These are phyloP conservation scores for Drosophila ambigua DNA, from an alignment of 1,140 invertebrate species.

Conservation along the genomic window DNA sequence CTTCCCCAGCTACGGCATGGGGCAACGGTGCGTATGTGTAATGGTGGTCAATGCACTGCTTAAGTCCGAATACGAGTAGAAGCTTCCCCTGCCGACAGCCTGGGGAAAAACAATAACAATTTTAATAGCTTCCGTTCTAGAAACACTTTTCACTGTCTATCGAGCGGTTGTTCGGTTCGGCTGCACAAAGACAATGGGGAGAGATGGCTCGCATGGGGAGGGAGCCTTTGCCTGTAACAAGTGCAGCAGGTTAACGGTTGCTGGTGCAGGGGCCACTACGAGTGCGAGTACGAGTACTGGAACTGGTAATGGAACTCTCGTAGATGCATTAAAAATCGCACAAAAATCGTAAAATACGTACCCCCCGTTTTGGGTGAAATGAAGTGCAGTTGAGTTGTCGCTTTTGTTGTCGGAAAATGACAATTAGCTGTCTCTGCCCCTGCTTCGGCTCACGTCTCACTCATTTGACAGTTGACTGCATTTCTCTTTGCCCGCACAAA, in stretches of 20 bases:
- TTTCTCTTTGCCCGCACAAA: conserved; percentile 41
- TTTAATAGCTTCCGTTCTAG: conserved; percentile 81
- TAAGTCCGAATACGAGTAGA: conserved; percentile 5
- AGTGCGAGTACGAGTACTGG: background rate
- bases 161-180: conserved; percentile 20
- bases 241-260: conserved; percentile 52
- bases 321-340: background rate
- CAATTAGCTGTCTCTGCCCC: conserved; percentile 67
- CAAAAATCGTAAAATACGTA: conserved; percentile 33
- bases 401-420: conserved; percentile 77
- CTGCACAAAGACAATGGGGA: conserved; percentile 70
- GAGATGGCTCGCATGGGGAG: conserved; percentile 1
- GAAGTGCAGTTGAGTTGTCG: conserved; percentile 50
- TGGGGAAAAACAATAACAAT: conserved; percentile 60
- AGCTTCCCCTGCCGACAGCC: background rate
- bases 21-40: conserved; percentile 63
- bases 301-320: background rate
- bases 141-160: conserved; percentile 67
- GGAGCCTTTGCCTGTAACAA: conserved; percentile 31
- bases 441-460: conserved; percentile 11
- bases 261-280: conserved; percentile 7
- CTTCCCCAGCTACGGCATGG: conserved; percentile 17
- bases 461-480: conserved; percentile 73
- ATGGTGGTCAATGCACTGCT: conserved; percentile 65
- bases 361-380: conserved; percentile 35